Evolutionary conservation across 2,888 invertebrate species (phyloP).

Genomic region (Spodoptera littoralis): DNA sequence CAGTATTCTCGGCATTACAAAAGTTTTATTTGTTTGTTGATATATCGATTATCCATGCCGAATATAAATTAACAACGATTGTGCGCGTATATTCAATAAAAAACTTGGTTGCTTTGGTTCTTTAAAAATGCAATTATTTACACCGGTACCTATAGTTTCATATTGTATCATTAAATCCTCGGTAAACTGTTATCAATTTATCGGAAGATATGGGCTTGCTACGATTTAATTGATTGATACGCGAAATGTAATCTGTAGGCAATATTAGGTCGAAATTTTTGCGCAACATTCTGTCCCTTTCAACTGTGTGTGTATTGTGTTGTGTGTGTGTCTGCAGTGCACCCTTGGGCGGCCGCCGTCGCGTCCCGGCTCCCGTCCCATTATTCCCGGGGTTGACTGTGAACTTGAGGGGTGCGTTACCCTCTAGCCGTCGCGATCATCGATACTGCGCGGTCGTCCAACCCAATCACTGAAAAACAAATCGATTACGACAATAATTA

Average conservation of each 20-base stretch:
- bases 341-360: slow-evolving; percentile 64
- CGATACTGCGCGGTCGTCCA: slow-evolving; percentile 68
- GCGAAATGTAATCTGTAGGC: slow-evolving; percentile 16
- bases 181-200: slow-evolving; percentile 28
- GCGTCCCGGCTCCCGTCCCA: slow-evolving; percentile 61
- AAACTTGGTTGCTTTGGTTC: slow-evolving; percentile 36
- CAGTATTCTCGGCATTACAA: slow-evolving; percentile 29
- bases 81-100: slow-evolving; percentile 22
- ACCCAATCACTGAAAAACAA: slow-evolving; percentile 61
- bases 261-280: slow-evolving; percentile 43
- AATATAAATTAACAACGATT: slow-evolving; percentile 29
- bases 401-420: slow-evolving; percentile 87
- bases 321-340: slow-evolving; percentile 64
- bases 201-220: slow-evolving; percentile 33
- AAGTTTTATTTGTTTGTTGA: slow-evolving; percentile 32
- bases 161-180: slow-evolving; percentile 17
- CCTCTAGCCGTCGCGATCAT: slow-evolving; percentile 69
- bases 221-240: slow-evolving; percentile 43
- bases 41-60: slow-evolving; percentile 24
- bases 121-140: slow-evolving; percentile 30
- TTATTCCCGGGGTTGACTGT: slow-evolving; percentile 78
- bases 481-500: slow-evolving; percentile 22
- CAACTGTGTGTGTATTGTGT: slow-evolving; percentile 58
- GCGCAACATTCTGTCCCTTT: slow-evolving; percentile 64
- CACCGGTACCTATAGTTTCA: slow-evolving; percentile 15